Evolutionary conservation across 2,113 vertebrate species (phyloP), one percentile per base, ranked within the genome.

Genomic region (Fukomys damarensis): DNA sequence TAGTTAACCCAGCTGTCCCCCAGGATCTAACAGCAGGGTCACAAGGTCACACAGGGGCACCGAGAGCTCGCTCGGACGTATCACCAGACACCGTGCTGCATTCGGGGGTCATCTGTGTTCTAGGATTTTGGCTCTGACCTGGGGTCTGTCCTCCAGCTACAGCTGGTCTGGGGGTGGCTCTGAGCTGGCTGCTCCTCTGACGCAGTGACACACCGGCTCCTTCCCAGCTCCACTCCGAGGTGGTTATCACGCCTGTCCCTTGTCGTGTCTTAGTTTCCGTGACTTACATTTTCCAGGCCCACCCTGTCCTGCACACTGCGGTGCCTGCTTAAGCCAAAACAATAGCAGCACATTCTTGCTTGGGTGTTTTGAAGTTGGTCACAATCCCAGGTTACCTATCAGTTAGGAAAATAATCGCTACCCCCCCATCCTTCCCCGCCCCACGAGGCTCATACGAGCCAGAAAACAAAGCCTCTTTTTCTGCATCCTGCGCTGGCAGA

Each of bases 381-480:
- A 41, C 22, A 16, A 10, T 61, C 90, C 76, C 32, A 22, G 59
- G 89, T 85, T 38, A 63, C 54, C 88, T 76, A 16, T 74, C 86
- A 26, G 76, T 26, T 28, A 58, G 82, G 91, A 87, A 79, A 74
- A 87, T n/a, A 93, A 66, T 95, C 88, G 86, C 41, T 1, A 41
- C 82, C 22, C 5, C 41, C 52, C 49, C 14, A 0, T 0, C 10
- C 16, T 26, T 22, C 26, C 35, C 28, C 3, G 0, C 30, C 43
- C 80, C 3, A 0, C 0, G 2, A 90, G 38, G 28, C 41, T 41
- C 38, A 26, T 17, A 68, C 32, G 1, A 89, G 28, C 61, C 54
- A 7, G 70, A 61, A n/a, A 83, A 77, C 86, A 87, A 32, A 13
- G 79, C 52, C 35, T 32, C 52, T 63, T 81, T 19, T 38, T 80